Evolutionary conservation across 1,140 invertebrate species (phyloP), one percentile per base, ranked within the genome.

Genomic region (Drosophila rhopaloa): DNA sequence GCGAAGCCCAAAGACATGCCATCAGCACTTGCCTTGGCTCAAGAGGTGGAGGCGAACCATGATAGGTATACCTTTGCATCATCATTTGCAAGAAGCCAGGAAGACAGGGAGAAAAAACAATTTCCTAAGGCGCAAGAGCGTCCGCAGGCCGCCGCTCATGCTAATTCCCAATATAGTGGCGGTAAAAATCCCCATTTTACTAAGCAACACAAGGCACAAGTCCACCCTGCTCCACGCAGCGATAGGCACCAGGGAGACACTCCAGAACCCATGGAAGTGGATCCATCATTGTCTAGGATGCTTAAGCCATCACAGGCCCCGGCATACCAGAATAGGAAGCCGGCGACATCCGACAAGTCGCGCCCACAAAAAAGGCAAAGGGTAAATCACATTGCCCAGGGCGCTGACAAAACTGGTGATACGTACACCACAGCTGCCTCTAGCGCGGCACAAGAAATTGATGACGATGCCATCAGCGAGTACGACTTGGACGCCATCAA

Each of bases 21-120:
- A 38, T 9, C 37, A 10, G 37, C 37, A 11, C 37, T 38, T 11
- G 41, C 41, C 2, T 3, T 16, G n/a, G n/a, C n/a, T n/a, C n/a
- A n/a, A n/a, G n/a, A n/a, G n/a, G n/a, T n/a, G n/a, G 41, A 43
- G 7, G 8, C 41, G 0, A 16, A 8, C n/a, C 41, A 43, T 7
- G 41, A 43, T 2, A 43, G 41, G 14, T 16, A 43, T 6, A 8
- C 41, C 6, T 43, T 43, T 2, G 41, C 41, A 14, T 5, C 41
- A 1, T 43, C 6, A 8, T 41, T 41, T 41, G 40, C 40, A 13
- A 51, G 5, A 8, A 53, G 29, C 14, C n/a, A 5, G 5, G 50
- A 53, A 13, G 14, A 53, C 38, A 37, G 32, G 50, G 50, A 53
- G 37, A 35, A n/a, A n/a, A n/a, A n/a, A n/a, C n/a, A 24, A 24